These are phyloP conservation scores for Conops quadrifasciatus DNA, from an alignment of 2,888 invertebrate species.

Conservation along the genomic window DNA sequence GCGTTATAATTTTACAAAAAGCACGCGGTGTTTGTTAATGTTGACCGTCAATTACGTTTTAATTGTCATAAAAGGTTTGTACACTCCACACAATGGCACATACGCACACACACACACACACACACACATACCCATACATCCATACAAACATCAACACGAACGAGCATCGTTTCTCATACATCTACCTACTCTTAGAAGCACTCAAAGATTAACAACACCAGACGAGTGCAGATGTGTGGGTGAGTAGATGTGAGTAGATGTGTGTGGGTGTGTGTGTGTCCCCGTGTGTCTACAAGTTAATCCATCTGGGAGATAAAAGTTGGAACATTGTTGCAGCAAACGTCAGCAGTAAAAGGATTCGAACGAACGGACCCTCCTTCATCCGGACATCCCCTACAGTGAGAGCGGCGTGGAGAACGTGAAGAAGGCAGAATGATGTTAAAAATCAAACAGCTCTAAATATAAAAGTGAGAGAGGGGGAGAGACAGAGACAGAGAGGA, in stretches of 20 bases:
- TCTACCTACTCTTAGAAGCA: background rate
- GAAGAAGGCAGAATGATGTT: background rate
- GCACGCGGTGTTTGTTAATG: slow-evolving; percentile 40
- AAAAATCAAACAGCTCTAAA: background rate
- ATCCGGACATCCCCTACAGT: background rate
- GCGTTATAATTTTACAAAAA: slow-evolving; percentile 35
- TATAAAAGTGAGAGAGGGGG: background rate
- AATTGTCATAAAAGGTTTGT: slow-evolving; percentile 65
- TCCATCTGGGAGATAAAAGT: slow-evolving; percentile 50
- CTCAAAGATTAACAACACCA: slow-evolving; percentile 1
- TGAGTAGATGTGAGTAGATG: background rate
- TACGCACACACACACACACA: slow-evolving; percentile 1
- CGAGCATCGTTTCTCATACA: background rate
- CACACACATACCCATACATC: background rate
- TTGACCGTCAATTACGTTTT: slow-evolving; percentile 66
- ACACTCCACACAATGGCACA: slow-evolving; percentile 34
- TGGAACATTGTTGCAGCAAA: slow-evolving; percentile 22
- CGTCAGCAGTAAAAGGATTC: slow-evolving; percentile 18
- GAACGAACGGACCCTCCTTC: background rate
- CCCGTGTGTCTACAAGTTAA: slow-evolving; percentile 47
- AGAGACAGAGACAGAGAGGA: background rate
- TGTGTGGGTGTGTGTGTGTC: slow-evolving; percentile 36
- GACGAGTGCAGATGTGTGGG: background rate
- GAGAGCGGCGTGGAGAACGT: background rate
- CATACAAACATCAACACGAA: background rate